Conservation (phyloP, 35 echinoderm and acorn worm species). For the Ophiothrix spiculata region DNA sequence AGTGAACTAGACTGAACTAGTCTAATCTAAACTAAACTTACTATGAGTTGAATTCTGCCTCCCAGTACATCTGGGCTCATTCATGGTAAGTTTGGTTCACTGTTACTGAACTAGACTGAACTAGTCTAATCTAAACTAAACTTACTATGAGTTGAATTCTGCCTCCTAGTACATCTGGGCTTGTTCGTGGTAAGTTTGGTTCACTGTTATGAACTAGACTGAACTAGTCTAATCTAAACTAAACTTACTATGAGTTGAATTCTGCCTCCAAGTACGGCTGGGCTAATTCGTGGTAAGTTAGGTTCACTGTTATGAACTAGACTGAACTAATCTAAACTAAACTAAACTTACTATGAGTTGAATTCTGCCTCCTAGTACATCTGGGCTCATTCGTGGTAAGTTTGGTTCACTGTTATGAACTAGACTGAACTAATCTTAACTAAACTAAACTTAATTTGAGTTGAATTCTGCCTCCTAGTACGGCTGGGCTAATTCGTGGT, state of each 20-base stretch:
- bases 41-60: conserved; percentile 77
- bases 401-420: conserved; percentile 85
- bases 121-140: neutral
- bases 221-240: neutral
- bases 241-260: conserved; percentile 81
- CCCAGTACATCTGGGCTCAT: conserved; percentile 87
- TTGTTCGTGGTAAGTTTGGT: conserved; percentile 79
- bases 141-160: conserved; percentile 85
- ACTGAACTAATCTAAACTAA: neutral
- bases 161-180: conserved; percentile 80
- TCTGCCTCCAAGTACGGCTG: conserved; percentile 73
- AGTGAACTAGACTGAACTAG: neutral
- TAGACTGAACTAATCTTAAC: conserved; percentile 14
- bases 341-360: conserved; percentile 75
- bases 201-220: conserved; percentile 45
- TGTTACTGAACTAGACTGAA: conserved; percentile 57
- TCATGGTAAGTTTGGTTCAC: conserved; percentile 83
- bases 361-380: conserved; percentile 78
- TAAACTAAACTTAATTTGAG: conserved; percentile 56
- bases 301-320: conserved; percentile 61
- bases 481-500: conserved; percentile 78
- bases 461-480: conserved; percentile 75
- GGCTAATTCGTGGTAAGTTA: conserved; percentile 81
- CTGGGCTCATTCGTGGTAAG: conserved; percentile 79
- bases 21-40: conserved; percentile 24